These are phyloP conservation scores for Embidobia sp. DNA, from an alignment of 2,888 invertebrate species.

Conservation along the genomic window DNA sequence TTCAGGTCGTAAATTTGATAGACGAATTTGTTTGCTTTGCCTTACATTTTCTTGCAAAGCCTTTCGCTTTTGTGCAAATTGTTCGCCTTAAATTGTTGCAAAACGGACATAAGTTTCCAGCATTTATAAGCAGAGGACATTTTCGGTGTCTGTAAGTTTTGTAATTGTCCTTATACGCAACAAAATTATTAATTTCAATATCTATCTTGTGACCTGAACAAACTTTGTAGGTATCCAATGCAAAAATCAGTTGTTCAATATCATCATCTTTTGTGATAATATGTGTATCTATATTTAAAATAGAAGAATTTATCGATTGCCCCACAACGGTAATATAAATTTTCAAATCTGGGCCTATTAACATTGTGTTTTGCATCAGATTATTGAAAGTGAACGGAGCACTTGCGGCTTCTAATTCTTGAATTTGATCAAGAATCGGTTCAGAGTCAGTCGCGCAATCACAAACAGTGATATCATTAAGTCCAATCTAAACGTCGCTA, in stretches of 20 bases:
- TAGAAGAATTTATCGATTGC: neutral
- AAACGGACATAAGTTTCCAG: slow-evolving; percentile 1
- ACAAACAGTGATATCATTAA: no score
- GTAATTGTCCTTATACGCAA: neutral
- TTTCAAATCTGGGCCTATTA: slow-evolving; percentile 16
- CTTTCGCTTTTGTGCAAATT: neutral
- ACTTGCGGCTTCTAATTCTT: no score
- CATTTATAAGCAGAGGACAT: slow-evolving; percentile 3
- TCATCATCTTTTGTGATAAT: neutral
- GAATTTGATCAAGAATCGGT: no score
- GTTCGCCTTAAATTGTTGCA: slow-evolving; percentile 11
- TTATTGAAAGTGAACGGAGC: no score
- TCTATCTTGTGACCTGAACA: slow-evolving; percentile 6
- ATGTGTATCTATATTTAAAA: neutral
- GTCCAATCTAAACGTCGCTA: no score
- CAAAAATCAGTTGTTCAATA: neutral
- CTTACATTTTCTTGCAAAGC: neutral
- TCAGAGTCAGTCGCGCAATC: no score
- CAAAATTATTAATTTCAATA: neutral
- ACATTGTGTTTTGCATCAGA: no score
- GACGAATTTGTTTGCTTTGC: no score
- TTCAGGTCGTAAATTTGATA: no score
- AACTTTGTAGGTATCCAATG: slow-evolving; percentile 2
- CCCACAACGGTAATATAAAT: slow-evolving; percentile 12
- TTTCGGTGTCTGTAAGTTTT: slow-evolving; percentile 7